Evolutionary conservation across 1,140 invertebrate species (phyloP).

Genomic region (Coenobita brevimanus): DNA sequence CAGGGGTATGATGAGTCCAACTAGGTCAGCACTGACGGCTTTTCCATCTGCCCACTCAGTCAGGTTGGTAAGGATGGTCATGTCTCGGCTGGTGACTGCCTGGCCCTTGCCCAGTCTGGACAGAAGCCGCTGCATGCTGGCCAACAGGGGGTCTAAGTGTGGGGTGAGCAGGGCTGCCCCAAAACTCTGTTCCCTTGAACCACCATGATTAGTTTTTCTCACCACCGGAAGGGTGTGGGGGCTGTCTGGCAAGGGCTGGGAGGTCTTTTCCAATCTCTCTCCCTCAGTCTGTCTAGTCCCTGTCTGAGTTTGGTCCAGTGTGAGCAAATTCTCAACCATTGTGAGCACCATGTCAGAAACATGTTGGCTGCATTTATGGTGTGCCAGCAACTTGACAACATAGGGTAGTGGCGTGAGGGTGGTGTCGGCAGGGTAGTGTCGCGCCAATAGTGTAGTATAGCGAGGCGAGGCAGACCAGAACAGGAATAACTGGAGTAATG

Average conservation of each 20-base stretch:
- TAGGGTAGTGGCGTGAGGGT: slow-evolving; percentile 78
- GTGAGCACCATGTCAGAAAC: slow-evolving; percentile 84
- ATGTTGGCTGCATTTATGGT: slow-evolving; percentile 78
- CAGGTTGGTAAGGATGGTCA: slow-evolving; percentile 85
- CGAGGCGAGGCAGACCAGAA: slow-evolving; percentile 85
- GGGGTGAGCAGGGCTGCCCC: slow-evolving; percentile 84
- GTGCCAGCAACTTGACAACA: slow-evolving; percentile 82
- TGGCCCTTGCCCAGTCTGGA: slow-evolving; percentile 77
- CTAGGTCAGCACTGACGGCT: slow-evolving; percentile 80
- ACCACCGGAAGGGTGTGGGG: background rate
- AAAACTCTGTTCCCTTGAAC: slow-evolving; percentile 77
- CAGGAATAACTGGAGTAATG: slow-evolving; percentile 84
- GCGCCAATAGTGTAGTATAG: slow-evolving; percentile 83
- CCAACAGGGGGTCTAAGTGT: slow-evolving; percentile 82
- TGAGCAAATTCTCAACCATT: slow-evolving; percentile 86
- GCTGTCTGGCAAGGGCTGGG: background rate
- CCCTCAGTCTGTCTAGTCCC: too few species aligned
- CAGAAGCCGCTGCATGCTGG: slow-evolving; percentile 80
- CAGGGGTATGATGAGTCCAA: slow-evolving; percentile 84
- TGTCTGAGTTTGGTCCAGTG: slow-evolving; percentile 75
- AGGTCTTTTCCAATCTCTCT: slow-evolving; percentile 70
- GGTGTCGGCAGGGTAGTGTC: slow-evolving; percentile 75
- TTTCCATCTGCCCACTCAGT: slow-evolving; percentile 82
- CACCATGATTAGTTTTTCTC: slow-evolving; percentile 55
- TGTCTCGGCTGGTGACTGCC: slow-evolving; percentile 80